These are phyloP conservation scores for Pteronotus mesoamericanus DNA, from an alignment of 2,797 vertebrate genomes.

Conservation along the genomic window DNA sequence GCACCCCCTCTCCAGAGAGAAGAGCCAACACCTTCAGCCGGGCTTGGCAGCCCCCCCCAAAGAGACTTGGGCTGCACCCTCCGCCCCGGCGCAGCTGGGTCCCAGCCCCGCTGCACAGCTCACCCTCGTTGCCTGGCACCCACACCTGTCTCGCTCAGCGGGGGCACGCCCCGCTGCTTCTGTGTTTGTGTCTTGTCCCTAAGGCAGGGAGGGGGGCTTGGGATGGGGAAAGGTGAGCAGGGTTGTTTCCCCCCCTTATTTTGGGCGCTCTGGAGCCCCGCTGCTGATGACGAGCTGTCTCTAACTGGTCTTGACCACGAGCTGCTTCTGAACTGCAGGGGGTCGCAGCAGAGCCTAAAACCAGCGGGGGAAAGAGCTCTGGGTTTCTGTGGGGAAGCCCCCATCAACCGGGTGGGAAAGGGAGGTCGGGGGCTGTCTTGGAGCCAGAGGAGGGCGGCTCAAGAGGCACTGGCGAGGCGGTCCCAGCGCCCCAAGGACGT, in stretches of 20 bases:
- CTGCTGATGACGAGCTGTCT: conserved; percentile 96
- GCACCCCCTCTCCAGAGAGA: not conserved
- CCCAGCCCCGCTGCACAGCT: not conserved
- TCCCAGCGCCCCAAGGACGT: not conserved
- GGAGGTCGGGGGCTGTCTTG: not conserved
- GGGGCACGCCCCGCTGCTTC: conserved; percentile 24
- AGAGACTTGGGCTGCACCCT: not conserved
- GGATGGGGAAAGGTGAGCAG: conserved; percentile 41
- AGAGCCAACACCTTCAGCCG: not conserved
- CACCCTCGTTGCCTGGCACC: conserved; percentile 59
- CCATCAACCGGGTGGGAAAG: not conserved
- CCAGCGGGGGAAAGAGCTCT: conserved; percentile 72
- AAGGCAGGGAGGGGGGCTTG: not conserved
- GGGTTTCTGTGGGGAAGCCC: conserved; percentile 63
- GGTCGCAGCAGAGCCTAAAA: conserved; percentile 63
- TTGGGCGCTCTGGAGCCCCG: conserved; percentile 72
- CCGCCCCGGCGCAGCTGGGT: conserved; percentile 42
- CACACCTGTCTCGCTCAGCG: conserved; percentile 39
- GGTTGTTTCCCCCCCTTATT: conserved; percentile 15
- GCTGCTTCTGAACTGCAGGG: conserved; percentile 90
- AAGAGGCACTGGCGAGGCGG: not conserved
- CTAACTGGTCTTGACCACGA: conserved; percentile 94
- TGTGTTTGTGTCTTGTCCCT: conserved; percentile 39
- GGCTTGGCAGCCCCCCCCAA: not conserved
- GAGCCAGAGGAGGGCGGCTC: not conserved